These are phyloP conservation scores for Miniopterus natalensis DNA, from an alignment of 2,113 vertebrate genomes.

Conservation along the genomic window DNA sequence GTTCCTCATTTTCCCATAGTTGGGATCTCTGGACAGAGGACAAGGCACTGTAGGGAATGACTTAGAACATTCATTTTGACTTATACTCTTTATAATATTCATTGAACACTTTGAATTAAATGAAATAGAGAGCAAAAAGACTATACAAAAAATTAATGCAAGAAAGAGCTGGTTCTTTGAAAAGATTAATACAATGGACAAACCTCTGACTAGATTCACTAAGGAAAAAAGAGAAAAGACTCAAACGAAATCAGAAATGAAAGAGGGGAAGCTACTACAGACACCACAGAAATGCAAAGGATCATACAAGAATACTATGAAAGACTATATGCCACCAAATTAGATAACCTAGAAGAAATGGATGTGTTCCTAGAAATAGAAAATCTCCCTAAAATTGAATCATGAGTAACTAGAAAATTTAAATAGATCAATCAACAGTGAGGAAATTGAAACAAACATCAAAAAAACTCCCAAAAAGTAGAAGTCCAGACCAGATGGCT, in stretches of 20 bases:
- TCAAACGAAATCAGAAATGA: neutral
- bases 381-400: neutral
- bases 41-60: rapidly evolving
- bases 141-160: neutral
- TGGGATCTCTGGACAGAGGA: neutral
- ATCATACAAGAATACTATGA: neutral
- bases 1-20: neutral
- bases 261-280: neutral
- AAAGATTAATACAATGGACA: neutral
- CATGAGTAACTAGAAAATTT: neutral
- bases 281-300: neutral
- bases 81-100: neutral
- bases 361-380: neutral
- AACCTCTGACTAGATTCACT: neutral
- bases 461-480: neutral
- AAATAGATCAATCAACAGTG: neutral
- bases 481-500: neutral
- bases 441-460: neutral
- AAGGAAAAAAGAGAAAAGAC: neutral
- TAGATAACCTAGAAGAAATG: neutral
- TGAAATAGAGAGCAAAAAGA: neutral
- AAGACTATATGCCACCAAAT: neutral
- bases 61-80: neutral
- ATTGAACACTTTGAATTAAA: neutral
- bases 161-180: neutral